Percentiles rank a stretch among this genome's conserved stretches.
phyloP scores from a whole-genome alignment of 1,140 invertebrate genomes.

The Apocrypta bakeri region DNA sequence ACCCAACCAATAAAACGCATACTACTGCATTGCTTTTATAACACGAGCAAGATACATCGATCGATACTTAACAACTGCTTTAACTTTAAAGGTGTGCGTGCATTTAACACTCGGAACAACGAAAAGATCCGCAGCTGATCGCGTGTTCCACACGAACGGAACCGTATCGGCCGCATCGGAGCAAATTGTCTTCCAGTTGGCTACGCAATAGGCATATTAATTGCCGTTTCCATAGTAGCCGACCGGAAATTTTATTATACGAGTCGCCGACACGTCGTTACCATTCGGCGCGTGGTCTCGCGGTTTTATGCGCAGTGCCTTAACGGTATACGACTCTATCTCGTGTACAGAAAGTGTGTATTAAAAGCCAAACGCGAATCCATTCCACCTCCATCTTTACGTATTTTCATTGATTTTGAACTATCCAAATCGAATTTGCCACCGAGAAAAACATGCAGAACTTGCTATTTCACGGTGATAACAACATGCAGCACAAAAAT shows the following conservation, averaged over 20 bases:
- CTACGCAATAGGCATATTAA: conserved; percentile 56
- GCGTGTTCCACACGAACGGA: neutral
- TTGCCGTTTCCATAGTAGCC: conserved; percentile 58
- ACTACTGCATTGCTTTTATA: too few relatives aligned
- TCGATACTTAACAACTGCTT: too few relatives aligned
- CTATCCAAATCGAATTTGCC: too few relatives aligned
- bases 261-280: conserved; percentile 51
- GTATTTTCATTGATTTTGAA: too few relatives aligned
- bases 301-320: conserved; percentile 2
- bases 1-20: too few relatives aligned
- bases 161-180: neutral
- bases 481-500: neutral
- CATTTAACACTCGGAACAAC: neutral
- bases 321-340: too few relatives aligned
- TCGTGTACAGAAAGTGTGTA: too few relatives aligned
- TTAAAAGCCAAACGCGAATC: too few relatives aligned
- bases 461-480: neutral
- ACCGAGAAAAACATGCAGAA: neutral
- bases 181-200: conserved; percentile 47
- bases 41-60: too few relatives aligned
- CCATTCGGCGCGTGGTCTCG: conserved; percentile 15
- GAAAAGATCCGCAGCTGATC: neutral
- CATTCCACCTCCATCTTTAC: too few relatives aligned
- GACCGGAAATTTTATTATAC: conserved; percentile 55
- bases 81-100: too few relatives aligned